Evolutionary conservation across 2,797 vertebrate genomes (phyloP), one percentile per base, ranked within the genome.

Genomic region (Peromyscus melanophrys): DNA sequence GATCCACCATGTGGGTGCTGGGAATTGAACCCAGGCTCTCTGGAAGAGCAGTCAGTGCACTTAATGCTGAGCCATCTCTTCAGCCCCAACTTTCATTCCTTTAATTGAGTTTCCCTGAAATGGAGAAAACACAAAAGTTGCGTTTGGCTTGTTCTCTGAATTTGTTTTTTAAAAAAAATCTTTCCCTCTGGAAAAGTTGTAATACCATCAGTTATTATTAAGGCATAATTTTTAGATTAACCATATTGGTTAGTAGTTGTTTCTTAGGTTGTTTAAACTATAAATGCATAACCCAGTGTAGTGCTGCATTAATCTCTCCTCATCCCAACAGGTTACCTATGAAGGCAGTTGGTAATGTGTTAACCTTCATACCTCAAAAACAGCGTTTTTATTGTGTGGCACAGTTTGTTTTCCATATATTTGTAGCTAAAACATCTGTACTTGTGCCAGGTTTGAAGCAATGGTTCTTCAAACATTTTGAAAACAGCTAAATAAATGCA

Each of bases 391-490:
- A 77, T 85, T 86, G 89, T 92, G 31, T 76, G 49, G 84, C 63
- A 96, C 29, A 65, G 75, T 96, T 90, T 96, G 27, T 94, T 98
- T 96, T 96, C 77, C 65, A 95, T 92, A 95, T 52, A 76, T 90
- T 87, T 96, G 87, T 67, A 90, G 59, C 92, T 96, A 55, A 95
- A 43, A 37, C 27, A 63, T 34, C 55, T 94, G 11, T 87, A 29
- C 25, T 61, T 69, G 25, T 93, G 67, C 90, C 92, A 96, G 65
- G 4, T 95, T 96, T 43, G 57, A 87, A 87, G 19, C 5, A 49
- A 31, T 89, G 8, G 34, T 82, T 86, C 57, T 75, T 81, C 76
- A 78, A 91, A 96, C 76, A 84, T 96, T 96, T 90, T 75, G 14
- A 94, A 52, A 93, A 40, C 49, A 93, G 40, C 78, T 81, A 95